phyloP scores from a whole-genome alignment of 2,113 vertebrate species.

The Typhlomys cinereus region DNA sequence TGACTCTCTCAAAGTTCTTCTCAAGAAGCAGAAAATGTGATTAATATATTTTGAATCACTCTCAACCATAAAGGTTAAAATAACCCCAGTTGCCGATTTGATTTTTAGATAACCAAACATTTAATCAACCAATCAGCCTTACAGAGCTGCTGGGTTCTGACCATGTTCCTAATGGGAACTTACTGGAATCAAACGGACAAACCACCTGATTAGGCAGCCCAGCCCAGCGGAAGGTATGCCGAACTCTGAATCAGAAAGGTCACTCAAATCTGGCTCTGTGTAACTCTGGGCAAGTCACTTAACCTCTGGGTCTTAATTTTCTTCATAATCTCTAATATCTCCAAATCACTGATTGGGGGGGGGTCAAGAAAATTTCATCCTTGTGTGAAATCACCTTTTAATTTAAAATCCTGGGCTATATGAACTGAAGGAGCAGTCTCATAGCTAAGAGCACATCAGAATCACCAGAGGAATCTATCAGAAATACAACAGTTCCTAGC shows the following conservation, averaged over 20 bases:
- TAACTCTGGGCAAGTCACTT: conserved; percentile 48
- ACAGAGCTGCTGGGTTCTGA: conserved; percentile 47
- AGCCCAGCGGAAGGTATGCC: background rate
- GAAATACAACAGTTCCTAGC: background rate
- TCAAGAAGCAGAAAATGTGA: conserved; percentile 55
- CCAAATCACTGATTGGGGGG: background rate
- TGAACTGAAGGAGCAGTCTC: background rate
- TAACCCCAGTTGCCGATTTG: conserved; percentile 29
- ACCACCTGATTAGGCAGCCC: conserved; percentile 24
- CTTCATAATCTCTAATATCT: background rate
- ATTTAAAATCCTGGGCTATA: background rate
- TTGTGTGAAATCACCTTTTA: conserved; percentile 28
- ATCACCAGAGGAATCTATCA: conserved; percentile 1
- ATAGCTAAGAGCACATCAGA: background rate
- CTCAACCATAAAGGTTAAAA: conserved; percentile 68
- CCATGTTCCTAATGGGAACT: background rate
- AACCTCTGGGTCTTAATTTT: conserved; percentile 37
- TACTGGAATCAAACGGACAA: conserved; percentile 62
- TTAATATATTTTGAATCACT: conserved; percentile 42
- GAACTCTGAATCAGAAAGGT: conserved; percentile 36
- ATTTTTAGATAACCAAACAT: conserved; percentile 65
- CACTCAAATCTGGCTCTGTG: background rate
- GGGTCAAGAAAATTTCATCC: background rate
- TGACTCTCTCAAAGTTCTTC: conserved; percentile 46
- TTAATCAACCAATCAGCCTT: conserved; percentile 62